Conservation (phyloP, 2,888 invertebrate genomes). For the Drosophila flavopinicola region DNA sequence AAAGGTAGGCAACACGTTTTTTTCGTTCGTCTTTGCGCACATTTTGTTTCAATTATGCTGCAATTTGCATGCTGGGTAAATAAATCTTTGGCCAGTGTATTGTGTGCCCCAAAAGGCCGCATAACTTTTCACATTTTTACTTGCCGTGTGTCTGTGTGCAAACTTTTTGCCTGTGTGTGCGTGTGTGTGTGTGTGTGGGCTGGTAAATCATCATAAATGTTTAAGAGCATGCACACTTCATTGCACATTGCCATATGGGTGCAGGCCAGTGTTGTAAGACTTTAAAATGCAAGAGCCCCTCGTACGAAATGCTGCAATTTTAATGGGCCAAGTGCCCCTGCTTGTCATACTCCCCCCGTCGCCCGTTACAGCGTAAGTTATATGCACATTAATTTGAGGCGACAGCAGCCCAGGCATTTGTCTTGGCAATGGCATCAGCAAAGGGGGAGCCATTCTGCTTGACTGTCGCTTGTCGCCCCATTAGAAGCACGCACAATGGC, state of each 20-base stretch:
- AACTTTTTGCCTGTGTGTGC: not conserved
- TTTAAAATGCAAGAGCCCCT: slow-evolving; percentile 71
- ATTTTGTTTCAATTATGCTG: slow-evolving; percentile 71
- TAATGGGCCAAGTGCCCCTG: slow-evolving; percentile 44
- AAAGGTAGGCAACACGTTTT: slow-evolving; percentile 33
- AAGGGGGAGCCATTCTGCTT: not conserved
- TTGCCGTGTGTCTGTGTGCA: slow-evolving; percentile 3
- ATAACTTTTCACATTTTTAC: slow-evolving; percentile 20
- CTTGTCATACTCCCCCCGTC: not conserved
- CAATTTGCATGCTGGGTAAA: slow-evolving; percentile 70
- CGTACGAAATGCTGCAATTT: slow-evolving; percentile 65
- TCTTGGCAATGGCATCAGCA: slow-evolving; percentile 47
- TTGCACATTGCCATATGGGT: slow-evolving; percentile 57
- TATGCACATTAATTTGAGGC: slow-evolving; percentile 73
- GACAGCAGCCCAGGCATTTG: slow-evolving; percentile 68
- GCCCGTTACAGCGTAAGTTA: slow-evolving; percentile 48
- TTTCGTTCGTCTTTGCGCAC: slow-evolving; percentile 3
- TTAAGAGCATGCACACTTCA: slow-evolving; percentile 72
- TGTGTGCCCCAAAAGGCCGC: slow-evolving; percentile 37
- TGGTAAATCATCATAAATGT: slow-evolving; percentile 73
- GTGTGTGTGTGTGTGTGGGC: slow-evolving; percentile 25
- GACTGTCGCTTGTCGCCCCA: slow-evolving; percentile 61
- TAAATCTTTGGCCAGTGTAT: slow-evolving; percentile 58
- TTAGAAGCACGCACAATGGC: slow-evolving; percentile 75
- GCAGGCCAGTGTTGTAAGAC: slow-evolving; percentile 26